Conservation (phyloP, 2,888 invertebrate species). For the Drosophila demipolita region DNA sequence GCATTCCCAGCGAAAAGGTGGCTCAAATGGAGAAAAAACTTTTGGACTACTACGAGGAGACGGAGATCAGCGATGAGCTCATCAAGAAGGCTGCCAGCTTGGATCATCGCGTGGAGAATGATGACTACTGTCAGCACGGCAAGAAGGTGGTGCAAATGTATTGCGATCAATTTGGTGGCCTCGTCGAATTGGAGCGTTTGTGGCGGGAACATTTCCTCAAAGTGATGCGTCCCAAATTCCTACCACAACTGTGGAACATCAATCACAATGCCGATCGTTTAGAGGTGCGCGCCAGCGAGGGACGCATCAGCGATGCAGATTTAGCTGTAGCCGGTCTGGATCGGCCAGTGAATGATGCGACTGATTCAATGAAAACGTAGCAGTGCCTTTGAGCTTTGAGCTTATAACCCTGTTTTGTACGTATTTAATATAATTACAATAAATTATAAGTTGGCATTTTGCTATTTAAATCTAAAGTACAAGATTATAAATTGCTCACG, state of each 20-base stretch:
- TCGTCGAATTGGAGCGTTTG: slow-evolving; percentile 89
- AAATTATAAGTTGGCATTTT: slow-evolving; percentile 42
- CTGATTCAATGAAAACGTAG: slow-evolving; percentile 16
- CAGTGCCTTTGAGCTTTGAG: slow-evolving; percentile 12
- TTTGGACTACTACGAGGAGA: slow-evolving; percentile 85
- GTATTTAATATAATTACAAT: slow-evolving; percentile 45
- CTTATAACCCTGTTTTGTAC: slow-evolving; percentile 23
- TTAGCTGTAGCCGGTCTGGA: slow-evolving; percentile 82
- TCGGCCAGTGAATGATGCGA: slow-evolving; percentile 16
- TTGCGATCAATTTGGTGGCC: slow-evolving; percentile 86
- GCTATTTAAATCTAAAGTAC: slow-evolving; percentile 38
- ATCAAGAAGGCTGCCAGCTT: slow-evolving; percentile 86
- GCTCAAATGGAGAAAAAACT: slow-evolving; percentile 86
- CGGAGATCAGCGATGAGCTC: slow-evolving; percentile 85
- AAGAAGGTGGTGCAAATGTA: slow-evolving; percentile 87
- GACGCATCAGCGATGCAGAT: slow-evolving; percentile 85
- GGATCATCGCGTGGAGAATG: slow-evolving; percentile 85
- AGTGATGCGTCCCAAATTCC: slow-evolving; percentile 89
- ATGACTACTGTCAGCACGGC: slow-evolving; percentile 87
- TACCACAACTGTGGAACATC: slow-evolving; percentile 92
- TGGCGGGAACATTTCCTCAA: slow-evolving; percentile 92
- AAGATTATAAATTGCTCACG: slow-evolving; percentile 26
- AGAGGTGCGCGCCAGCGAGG: slow-evolving; percentile 86
- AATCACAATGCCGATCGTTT: slow-evolving; percentile 89
- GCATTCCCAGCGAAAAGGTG: slow-evolving; percentile 86